These are phyloP conservation scores for Menidia menidia DNA, from an alignment of 2,797 vertebrate genomes.

Conservation along the genomic window DNA sequence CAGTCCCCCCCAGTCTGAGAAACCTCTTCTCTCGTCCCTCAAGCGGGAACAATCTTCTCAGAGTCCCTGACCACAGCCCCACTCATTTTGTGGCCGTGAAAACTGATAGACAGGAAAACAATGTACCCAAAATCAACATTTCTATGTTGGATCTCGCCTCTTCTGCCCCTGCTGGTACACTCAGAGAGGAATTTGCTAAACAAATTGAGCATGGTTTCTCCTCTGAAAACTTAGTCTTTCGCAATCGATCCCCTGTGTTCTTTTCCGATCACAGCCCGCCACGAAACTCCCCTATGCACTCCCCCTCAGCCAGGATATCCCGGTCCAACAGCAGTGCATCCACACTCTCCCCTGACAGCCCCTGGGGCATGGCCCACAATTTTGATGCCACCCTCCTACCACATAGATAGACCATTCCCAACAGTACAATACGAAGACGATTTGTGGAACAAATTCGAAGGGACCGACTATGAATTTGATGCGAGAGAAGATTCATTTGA, in stretches of 20 bases:
- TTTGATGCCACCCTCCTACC: background rate
- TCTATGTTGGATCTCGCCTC: no score
- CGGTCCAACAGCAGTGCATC: background rate
- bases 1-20: background rate
- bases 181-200: background rate
- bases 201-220: background rate
- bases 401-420: background rate
- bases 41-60: background rate
- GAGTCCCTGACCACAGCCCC: slow-evolving; percentile 12
- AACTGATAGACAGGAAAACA: background rate
- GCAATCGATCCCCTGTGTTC: rapidly evolving
- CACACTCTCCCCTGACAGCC: slow-evolving; percentile 2
- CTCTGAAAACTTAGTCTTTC: rapidly evolving
- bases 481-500: no score
- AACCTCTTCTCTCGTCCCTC: slow-evolving; percentile 20
- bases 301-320: background rate
- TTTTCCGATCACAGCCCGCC: background rate
- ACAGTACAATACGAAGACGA: no score
- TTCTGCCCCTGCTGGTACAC: background rate
- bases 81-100: rapidly evolving
- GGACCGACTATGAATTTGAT: no score
- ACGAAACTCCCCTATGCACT: rapidly evolving
- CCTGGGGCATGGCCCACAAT: background rate
- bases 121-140: background rate
- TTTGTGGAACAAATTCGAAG: no score